Evolutionary conservation across 2,113 vertebrate species (phyloP), one percentile per base, ranked within the genome.

Genomic region (Synodontis membranacea): DNA sequence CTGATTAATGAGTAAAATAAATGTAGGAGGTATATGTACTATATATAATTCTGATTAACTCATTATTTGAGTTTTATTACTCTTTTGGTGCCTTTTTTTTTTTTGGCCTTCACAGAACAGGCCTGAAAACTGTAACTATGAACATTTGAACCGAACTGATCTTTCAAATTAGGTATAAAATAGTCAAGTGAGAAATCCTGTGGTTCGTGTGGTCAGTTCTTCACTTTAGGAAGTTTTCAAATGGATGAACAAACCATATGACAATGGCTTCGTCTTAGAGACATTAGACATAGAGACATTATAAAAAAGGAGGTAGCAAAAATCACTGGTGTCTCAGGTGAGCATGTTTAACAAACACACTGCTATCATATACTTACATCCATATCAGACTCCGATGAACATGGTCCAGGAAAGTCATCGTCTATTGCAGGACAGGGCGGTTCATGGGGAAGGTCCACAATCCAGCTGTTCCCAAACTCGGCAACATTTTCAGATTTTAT

Each of bases 381-480:
- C 93, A 96, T 97, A 88, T 95, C 96, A 85, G 95, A 94, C 88
- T 96, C 95, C 75, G 94, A 94, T 82, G 94, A 95, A 90, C 98
- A 99, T 28, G 98, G 97, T 86, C 96, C 96, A 54, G 92, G 94
- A 92, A 98, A 99, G 92, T 97, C 95, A 14, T 97, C 94, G n/a
- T 96, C 94, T 84, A 95, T 94, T 39, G 93, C 93, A 52, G 96
- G 92, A 94, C 98, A 99, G 68, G 66, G 86, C 87, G 62, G 52
- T n/a, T 96, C 96, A 39, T 96, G 94, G 87, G 96, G 94, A 66
- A 95, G 94, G 89, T 97, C 96, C 80, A 99, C 94, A 10, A 89
- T 90, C 98, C 98, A 99, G 88, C 96, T 98, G 93, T 98, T 99
- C 80, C 95, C 97, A 96, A 99, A 98, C 89, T 95, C 91, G 79